A percentile compares a stretch with the other conserved stretches of the same genome.
Conservation (phyloP, 2,797 vertebrate species). For the Gila robusta region DNA sequence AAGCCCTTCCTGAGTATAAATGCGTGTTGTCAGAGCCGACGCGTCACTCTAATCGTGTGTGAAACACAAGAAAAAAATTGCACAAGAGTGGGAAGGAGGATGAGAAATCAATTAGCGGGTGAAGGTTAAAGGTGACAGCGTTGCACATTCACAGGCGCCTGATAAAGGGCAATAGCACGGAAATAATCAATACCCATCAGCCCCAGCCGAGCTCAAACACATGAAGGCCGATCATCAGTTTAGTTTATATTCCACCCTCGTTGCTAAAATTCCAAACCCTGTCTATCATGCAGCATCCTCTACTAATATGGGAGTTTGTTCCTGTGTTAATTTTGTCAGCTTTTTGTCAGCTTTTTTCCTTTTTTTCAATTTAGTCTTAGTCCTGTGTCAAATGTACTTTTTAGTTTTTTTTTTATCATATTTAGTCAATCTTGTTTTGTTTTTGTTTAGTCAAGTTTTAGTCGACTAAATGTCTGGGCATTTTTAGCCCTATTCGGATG, state of each 20-base stretch:
- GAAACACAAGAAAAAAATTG: slow-evolving; percentile 65
- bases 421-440: not conserved
- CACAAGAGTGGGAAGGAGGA: slow-evolving; percentile 62
- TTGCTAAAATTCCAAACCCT: slow-evolving; percentile 15
- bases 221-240: slow-evolving; percentile 44
- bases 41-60: slow-evolving; percentile 63
- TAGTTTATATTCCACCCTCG: slow-evolving; percentile 42
- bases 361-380: not conserved
- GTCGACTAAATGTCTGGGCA: not conserved
- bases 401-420: not conserved
- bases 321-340: not conserved
- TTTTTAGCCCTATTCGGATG: no score
- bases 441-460: not conserved
- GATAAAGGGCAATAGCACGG: slow-evolving; percentile 60
- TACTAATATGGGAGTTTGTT: slow-evolving; percentile 10
- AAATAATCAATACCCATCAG: slow-evolving; percentile 59
- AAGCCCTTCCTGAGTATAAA: slow-evolving; percentile 48
- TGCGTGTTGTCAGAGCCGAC: slow-evolving; percentile 27
- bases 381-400: not conserved
- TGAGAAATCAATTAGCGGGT: slow-evolving; percentile 80
- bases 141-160: slow-evolving; percentile 67
- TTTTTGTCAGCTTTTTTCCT: not conserved
- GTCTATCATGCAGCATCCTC: not conserved
- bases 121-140: slow-evolving; percentile 73
- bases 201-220: slow-evolving; percentile 22